These are phyloP conservation scores for Nebria ingens DNA, from an alignment of 1,140 invertebrate species.

Conservation along the genomic window DNA sequence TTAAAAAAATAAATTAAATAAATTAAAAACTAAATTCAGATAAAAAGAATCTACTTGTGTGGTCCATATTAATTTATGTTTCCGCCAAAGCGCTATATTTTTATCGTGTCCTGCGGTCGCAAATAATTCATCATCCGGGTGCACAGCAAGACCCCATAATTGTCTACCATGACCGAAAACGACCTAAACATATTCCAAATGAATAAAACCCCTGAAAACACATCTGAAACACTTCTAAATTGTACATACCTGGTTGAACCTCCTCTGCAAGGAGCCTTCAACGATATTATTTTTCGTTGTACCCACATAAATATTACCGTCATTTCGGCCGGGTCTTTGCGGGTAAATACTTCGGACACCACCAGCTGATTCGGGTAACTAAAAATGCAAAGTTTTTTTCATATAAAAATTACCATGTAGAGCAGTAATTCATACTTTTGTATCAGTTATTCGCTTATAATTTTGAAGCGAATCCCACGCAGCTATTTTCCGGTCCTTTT, in stretches of 20 bases:
- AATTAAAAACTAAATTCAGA: background rate
- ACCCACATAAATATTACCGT: constrained; percentile 85
- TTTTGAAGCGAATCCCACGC: constrained; percentile 87
- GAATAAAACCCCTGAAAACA: too few relatives aligned
- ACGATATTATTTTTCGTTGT: constrained; percentile 88
- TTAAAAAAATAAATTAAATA: background rate
- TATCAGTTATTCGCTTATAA: constrained; percentile 82
- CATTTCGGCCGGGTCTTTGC: constrained; percentile 69
- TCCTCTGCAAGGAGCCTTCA: constrained; percentile 79
- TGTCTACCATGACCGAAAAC: constrained; percentile 85
- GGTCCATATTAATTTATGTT: constrained; percentile 76
- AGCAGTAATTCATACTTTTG: constrained; percentile 49
- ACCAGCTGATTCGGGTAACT: constrained; percentile 75
- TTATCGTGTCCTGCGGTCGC: constrained; percentile 89
- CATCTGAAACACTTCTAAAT: background rate
- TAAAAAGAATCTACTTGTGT: constrained; percentile 52
- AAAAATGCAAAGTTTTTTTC: constrained; percentile 17
- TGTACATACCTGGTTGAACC: constrained; percentile 68
- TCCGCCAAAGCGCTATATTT: constrained; percentile 79
- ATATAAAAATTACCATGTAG: background rate
- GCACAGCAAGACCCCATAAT: constrained; percentile 79
- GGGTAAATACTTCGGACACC: constrained; percentile 80
- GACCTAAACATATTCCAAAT: constrained; percentile 45
- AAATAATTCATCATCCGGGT: constrained; percentile 85
- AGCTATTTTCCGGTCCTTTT: constrained; percentile 78